Evolutionary conservation across 2,888 invertebrate species (phyloP), one percentile per base, ranked within the genome.

Genomic region (Hirtodrosophila duncani): DNA sequence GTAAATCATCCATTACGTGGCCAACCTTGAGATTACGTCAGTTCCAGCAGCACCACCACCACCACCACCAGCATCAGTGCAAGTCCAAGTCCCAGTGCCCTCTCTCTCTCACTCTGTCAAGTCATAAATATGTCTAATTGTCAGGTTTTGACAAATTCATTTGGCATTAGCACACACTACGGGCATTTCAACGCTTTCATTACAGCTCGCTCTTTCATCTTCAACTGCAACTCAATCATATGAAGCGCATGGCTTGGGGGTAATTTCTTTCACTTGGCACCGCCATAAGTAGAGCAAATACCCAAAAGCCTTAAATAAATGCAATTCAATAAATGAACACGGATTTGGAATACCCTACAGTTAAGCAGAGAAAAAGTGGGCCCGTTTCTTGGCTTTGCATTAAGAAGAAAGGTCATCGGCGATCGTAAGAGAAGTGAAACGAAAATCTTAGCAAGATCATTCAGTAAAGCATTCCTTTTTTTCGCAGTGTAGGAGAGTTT

Each of bases 131-230:
- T 42, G 44, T 58, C 69, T 56, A 70, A 72, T 72, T 80, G 78
- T 77, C 69, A 62, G 53, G 38, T 64, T 59, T 78, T 72, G 81
- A 80, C 71, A 80, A 78, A 65, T 77, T 65, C 53, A 78, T 72
- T 68, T 58, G 45, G 53, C 63, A 45, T 63, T 59, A 58, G 24
- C 42, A 16, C n/a, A n/a, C 31, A 51, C 53, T 51, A 37, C 7
- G 11, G 11, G 2, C 20, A 10, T 20, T 17, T 16, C 23, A 18
- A 11, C 10, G 46, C 65, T 77, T 68, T 77, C 64, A 77, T 80
- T 80, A 53, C 66, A 52, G 43, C 63, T 64, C 43, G 42, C 58
- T 46, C 67, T 41, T 44, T 18, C 17, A 26, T n/a, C n/a, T 29
- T 34, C 23, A 8, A 23, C 21, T 3, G 5, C 2, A 3, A 17